Percentiles rank a stretch among this genome's conserved stretches.
Evolutionary conservation across 1,140 invertebrate species (phyloP).

Genomic region (Drosophila cardini): DNA sequence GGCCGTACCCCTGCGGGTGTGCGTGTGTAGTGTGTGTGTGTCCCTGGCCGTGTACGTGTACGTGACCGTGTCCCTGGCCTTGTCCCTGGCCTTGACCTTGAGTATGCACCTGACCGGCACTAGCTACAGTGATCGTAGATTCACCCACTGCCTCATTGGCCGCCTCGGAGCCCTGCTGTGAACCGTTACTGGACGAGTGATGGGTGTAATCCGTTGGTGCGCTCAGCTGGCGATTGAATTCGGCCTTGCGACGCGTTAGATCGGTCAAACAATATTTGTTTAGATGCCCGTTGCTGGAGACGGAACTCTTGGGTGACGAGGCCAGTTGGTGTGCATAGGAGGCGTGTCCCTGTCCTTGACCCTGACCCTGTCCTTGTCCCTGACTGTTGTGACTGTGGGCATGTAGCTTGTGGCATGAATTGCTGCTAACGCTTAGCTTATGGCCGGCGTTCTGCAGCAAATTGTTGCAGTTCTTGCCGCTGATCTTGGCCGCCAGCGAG

Average conservation of each 20-base stretch:
- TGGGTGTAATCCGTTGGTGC: constrained; percentile 80
- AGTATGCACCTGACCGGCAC: constrained; percentile 48
- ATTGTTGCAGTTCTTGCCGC: constrained; percentile 81
- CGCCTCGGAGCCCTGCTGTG: constrained; percentile 72
- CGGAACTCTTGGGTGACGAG: constrained; percentile 78
- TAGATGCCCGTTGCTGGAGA: constrained; percentile 82
- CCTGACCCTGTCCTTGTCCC: constrained; percentile 14
- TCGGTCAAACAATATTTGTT: constrained; percentile 83
- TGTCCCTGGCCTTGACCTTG: constrained; percentile 39
- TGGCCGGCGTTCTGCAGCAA: constrained; percentile 60
- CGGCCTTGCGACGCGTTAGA: constrained; percentile 81
- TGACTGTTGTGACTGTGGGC: constrained; percentile 45
- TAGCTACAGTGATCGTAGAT: constrained; percentile 81
- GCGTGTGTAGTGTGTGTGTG: not conserved
- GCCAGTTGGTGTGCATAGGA: constrained; percentile 55
- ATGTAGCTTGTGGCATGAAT: constrained; percentile 82
- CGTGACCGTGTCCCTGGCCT: constrained; percentile 54
- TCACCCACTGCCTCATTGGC: constrained; percentile 74
- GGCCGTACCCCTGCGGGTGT: constrained; percentile 8
- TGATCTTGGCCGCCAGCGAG: constrained; percentile 80
- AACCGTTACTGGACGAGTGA: constrained; percentile 76
- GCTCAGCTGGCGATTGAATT: constrained; percentile 84
- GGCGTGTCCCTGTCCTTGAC: constrained; percentile 25
- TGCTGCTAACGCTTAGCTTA: constrained; percentile 78
- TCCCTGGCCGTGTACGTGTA: not conserved